Conservation (phyloP, 92 coral and sea anemone genomes). For the Pocillopora grandis region DNA sequence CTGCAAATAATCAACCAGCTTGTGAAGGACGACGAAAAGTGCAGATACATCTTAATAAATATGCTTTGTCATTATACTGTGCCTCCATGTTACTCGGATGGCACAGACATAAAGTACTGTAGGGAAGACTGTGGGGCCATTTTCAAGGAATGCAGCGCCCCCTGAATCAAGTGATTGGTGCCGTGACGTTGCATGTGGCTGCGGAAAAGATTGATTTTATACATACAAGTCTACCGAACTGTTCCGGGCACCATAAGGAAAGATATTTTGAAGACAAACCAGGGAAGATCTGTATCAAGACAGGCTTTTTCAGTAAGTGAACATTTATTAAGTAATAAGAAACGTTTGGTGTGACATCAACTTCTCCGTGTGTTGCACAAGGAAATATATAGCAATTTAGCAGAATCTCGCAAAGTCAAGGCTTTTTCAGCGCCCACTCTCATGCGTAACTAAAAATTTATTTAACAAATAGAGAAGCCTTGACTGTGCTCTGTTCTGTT, state of each 20-base stretch:
- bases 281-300: slow-evolving; percentile 62
- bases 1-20: slow-evolving; percentile 24
- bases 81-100: slow-evolving; percentile 78
- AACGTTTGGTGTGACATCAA: not conserved
- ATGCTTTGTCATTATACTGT: slow-evolving; percentile 87
- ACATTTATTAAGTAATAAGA: not conserved
- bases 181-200: slow-evolving; percentile 47
- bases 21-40: slow-evolving; percentile 33
- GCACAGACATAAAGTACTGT: slow-evolving; percentile 64
- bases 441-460: too few species aligned
- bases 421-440: too few species aligned
- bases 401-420: too few species aligned
- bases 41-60: slow-evolving; percentile 58
- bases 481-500: too few species aligned
- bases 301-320: slow-evolving; percentile 83
- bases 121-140: slow-evolving; percentile 81
- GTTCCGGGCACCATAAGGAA: slow-evolving; percentile 50
- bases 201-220: slow-evolving; percentile 54
- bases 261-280: slow-evolving; percentile 38
- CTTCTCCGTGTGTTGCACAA: too few species aligned
- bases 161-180: slow-evolving; percentile 79
- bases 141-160: slow-evolving; percentile 65
- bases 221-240: slow-evolving; percentile 82
- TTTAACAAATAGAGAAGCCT: too few species aligned
- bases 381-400: too few species aligned